phyloP scores from a whole-genome alignment of 2,797 vertebrate species.

The Carcharodon carcharias region DNA sequence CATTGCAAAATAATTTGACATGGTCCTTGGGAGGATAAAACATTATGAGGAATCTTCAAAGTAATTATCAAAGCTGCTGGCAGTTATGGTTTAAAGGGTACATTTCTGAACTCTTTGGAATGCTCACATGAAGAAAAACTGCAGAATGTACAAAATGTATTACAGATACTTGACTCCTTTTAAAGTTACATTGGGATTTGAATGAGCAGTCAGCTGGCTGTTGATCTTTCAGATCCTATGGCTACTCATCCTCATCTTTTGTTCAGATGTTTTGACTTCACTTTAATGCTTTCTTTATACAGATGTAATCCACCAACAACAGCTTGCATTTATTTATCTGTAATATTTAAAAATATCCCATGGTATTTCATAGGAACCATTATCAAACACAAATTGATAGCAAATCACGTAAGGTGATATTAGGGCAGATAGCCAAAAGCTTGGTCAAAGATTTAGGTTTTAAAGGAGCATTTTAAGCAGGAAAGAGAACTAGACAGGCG shows the following conservation, averaged over 20 bases:
- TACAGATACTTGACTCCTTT: not conserved
- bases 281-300: not conserved
- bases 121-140: not conserved
- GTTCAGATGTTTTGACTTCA: not conserved
- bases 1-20: slow-evolving; percentile 32
- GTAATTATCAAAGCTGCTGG: slow-evolving; percentile 10
- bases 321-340: too few species aligned
- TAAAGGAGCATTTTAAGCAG: not conserved
- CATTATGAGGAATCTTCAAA: not conserved
- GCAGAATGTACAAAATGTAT: not conserved
- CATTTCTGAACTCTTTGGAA: not conserved
- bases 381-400: too few species aligned
- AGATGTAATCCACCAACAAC: not conserved
- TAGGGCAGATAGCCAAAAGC: not conserved
- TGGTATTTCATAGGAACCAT: too few species aligned
- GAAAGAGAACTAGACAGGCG: not conserved
- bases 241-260: not conserved
- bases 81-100: slow-evolving; percentile 13
- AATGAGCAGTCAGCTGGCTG: not conserved
- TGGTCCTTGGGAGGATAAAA: not conserved
- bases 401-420: not conserved
- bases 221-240: not conserved
- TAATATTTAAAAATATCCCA: too few species aligned
- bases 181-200: slow-evolving; percentile 2
- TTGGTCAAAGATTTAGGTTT: not conserved